Evolutionary conservation across 1,140 invertebrate genomes (phyloP), one percentile per base, ranked within the genome.

Genomic region (Drosophila nikananu): DNA sequence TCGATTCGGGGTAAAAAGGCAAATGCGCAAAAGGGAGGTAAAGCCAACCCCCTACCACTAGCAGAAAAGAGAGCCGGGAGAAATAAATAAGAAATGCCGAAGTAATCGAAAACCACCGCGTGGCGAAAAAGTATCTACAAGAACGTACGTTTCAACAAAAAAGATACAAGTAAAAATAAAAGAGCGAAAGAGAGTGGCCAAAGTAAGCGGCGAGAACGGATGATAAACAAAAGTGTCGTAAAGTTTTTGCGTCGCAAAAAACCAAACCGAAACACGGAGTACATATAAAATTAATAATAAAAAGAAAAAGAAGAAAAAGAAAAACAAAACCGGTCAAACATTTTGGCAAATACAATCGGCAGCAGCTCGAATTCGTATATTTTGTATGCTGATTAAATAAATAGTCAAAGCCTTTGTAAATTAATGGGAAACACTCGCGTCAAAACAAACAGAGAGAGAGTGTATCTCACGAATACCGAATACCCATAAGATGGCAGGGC

Each of bases 361-460:
- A 39, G 64, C 75, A 67, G 44, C 23, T 32, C 21, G 39, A 46
- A 49, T 49, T 32, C 27, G 54, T 35, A 13, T 61, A 61, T 54
- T 54, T 51, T 60, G 59, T 74, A 61, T 51, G 74, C 48, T 46
- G 59, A 79, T 73, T 52, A 79, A 65, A 84, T 71, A 64, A 63
- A 77, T 68, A 84, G 54, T 25, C 13, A 42, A 64, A 65, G 65
- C 48, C 65, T 62, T 58, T 86, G 75, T 86, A 81, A 90, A 86
- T 90, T 70, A 52, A 67, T 48, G 62, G 55, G 62, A 67, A 65
- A 32, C 48, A 57, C 59, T 67, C 74, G 86, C 86, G 86, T 90
- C 84, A 89, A 89, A 89, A 89, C 86, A 89, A 89, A 90, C 86
- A 90, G 81, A 89, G 86, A 84, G 80, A 35, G 23, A 89, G 72